phyloP scores from a whole-genome alignment of 2,113 vertebrate species.

The Notarius quadriscutis region DNA sequence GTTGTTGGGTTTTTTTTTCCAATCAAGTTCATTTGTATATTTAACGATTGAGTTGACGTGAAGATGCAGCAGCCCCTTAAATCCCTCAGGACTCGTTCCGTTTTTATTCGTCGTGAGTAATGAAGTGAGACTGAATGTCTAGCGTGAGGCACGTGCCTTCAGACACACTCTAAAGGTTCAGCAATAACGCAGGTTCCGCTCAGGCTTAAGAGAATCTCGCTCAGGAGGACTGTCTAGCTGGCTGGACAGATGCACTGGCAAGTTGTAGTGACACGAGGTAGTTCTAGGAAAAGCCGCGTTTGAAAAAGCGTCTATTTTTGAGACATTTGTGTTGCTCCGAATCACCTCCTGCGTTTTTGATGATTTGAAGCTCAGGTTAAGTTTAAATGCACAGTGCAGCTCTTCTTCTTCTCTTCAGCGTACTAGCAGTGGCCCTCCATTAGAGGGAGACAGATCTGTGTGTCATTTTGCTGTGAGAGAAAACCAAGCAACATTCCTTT shows the following conservation, averaged over 20 bases:
- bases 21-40: slow-evolving; percentile 35
- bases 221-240: slow-evolving; percentile 73
- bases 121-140: slow-evolving; percentile 30
- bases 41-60: slow-evolving; percentile 43
- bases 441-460: slow-evolving; percentile 58
- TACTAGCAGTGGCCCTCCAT: slow-evolving; percentile 59
- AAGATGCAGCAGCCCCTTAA: slow-evolving; percentile 69
- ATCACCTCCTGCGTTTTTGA: slow-evolving; percentile 45
- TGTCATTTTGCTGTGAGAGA: slow-evolving; percentile 45
- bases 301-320: slow-evolving; percentile 48
- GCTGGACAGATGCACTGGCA: slow-evolving; percentile 65
- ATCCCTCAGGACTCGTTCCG: slow-evolving; percentile 31
- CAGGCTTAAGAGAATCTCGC: slow-evolving; percentile 54
- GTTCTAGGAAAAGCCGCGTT: slow-evolving; percentile 41
- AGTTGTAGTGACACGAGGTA: slow-evolving; percentile 40
- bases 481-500: slow-evolving; percentile 43
- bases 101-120: neutral
- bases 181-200: slow-evolving; percentile 66
- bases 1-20: slow-evolving; percentile 41
- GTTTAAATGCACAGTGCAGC: slow-evolving; percentile 49
- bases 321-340: slow-evolving; percentile 40
- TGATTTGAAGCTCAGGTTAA: slow-evolving; percentile 65
- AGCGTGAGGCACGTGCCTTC: slow-evolving; percentile 5
- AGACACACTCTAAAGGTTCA: slow-evolving; percentile 43
- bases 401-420: slow-evolving; percentile 12